A percentile compares a stretch with the other conserved stretches of the same genome.
Conservation (phyloP, 2,113 vertebrate species). For the Brachyhypopomus gauderio region DNA sequence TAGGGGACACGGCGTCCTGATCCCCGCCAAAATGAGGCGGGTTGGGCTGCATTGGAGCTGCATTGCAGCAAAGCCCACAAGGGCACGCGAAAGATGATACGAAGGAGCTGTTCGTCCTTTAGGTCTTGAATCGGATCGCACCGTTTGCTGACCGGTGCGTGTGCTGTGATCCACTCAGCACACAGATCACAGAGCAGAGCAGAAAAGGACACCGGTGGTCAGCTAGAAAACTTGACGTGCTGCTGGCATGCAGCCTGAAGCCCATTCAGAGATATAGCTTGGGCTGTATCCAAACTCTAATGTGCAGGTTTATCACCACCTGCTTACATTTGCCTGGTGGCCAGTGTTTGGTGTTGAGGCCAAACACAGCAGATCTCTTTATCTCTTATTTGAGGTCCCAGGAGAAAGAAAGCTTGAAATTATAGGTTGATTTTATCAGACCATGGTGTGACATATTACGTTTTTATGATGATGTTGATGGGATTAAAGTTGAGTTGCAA, state of each 20-base stretch:
- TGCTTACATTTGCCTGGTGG: neutral
- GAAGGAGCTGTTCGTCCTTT: constrained; percentile 35
- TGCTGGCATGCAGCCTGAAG: neutral
- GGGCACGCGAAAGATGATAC: constrained; percentile 65
- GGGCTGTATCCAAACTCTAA: constrained; percentile 30
- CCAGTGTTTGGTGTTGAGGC: neutral
- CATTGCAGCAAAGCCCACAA: constrained; percentile 72
- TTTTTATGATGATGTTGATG: too few relatives aligned
- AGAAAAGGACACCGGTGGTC: neutral
- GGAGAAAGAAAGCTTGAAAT: neutral
- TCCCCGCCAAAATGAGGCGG: constrained; percentile 38
- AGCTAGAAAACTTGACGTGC: constrained; percentile 34
- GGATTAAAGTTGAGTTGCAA: too few relatives aligned
- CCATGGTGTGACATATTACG: too few relatives aligned
- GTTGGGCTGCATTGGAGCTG: constrained; percentile 59
- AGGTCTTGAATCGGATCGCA: constrained; percentile 54
- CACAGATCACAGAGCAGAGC: constrained; percentile 18
- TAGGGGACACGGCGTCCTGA: neutral
- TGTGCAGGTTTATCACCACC: neutral
- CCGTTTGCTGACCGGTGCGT: constrained; percentile 55
- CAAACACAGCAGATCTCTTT: neutral
- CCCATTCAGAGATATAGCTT: constrained; percentile 2
- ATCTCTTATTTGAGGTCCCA: neutral
- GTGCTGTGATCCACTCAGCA: constrained; percentile 1
- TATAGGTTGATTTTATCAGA: too few relatives aligned